Percentiles rank a stretch among this genome's conserved stretches.
These are phyloP conservation scores for Drosophila biarmipes DNA, from an alignment of 1,140 invertebrate genomes.

Conservation along the genomic window DNA sequence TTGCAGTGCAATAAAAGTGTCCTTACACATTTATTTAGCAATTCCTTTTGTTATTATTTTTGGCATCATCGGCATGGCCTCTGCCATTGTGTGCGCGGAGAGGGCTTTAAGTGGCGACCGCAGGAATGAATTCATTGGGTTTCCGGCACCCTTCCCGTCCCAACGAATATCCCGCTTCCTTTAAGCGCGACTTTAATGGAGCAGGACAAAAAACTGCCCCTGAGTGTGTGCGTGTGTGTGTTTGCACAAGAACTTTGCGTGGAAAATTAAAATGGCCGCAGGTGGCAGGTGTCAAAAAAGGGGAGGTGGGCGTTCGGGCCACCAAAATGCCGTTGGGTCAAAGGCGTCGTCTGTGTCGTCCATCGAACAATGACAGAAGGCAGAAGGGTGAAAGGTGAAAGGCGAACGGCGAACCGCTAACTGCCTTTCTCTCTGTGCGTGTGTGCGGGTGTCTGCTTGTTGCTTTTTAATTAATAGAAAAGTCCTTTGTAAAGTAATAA, in stretches of 20 bases:
- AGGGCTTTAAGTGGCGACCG: slow-evolving; percentile 64
- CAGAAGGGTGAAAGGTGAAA: slow-evolving; percentile 1
- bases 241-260: slow-evolving; percentile 77
- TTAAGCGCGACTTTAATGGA: slow-evolving; percentile 68
- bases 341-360: slow-evolving; percentile 24
- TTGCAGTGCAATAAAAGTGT: slow-evolving; percentile 81
- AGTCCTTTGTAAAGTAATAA: slow-evolving; percentile 84
- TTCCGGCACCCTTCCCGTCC: not conserved
- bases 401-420: slow-evolving; percentile 13
- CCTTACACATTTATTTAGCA: slow-evolving; percentile 82
- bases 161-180: slow-evolving; percentile 6
- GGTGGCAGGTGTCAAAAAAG: slow-evolving; percentile 60
- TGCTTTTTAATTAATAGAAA: slow-evolving; percentile 85
- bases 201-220: slow-evolving; percentile 32
- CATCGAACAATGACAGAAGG: slow-evolving; percentile 30
- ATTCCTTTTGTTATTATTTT: slow-evolving; percentile 82
- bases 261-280: slow-evolving; percentile 81
- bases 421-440: slow-evolving; percentile 12
- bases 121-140: slow-evolving; percentile 60
- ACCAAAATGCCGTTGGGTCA: slow-evolving; percentile 65
- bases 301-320: slow-evolving; percentile 14
- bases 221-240: slow-evolving; percentile 34
- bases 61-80: slow-evolving; percentile 48
- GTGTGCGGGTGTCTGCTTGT: slow-evolving; percentile 60
- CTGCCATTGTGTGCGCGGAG: slow-evolving; percentile 47